Percentiles rank a stretch among this genome's conserved stretches.
These are phyloP conservation scores for Phasianus colchicus DNA, from an alignment of 2,113 vertebrate species.

Conservation along the genomic window DNA sequence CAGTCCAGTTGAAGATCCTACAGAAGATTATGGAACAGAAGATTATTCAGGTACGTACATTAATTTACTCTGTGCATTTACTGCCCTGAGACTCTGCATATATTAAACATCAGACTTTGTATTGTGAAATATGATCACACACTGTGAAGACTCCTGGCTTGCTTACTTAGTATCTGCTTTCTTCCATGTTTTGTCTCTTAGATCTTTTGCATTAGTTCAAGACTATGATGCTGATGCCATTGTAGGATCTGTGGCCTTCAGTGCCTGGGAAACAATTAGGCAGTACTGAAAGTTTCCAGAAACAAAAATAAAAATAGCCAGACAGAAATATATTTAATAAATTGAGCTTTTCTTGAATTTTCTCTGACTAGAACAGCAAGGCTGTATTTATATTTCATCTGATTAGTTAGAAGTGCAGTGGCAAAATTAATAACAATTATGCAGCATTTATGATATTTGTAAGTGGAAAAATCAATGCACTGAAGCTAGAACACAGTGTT, in stretches of 20 bases:
- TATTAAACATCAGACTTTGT: background rate
- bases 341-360: background rate
- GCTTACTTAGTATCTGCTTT: background rate
- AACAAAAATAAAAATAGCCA: background rate
- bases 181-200: background rate
- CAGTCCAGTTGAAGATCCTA: slow-evolving; percentile 79
- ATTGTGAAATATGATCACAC: background rate
- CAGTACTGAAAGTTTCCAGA: background rate
- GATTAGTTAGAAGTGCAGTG: background rate
- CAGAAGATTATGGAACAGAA: slow-evolving; percentile 89
- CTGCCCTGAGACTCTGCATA: background rate
- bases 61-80: background rate
- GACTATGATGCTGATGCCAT: background rate
- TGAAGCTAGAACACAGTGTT: background rate
- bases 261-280: background rate
- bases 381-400: background rate
- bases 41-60: slow-evolving; percentile 89
- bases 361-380: background rate
- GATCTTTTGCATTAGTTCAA: background rate
- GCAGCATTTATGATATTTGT: background rate
- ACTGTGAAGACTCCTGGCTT: background rate
- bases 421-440: background rate
- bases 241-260: background rate
- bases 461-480: background rate
- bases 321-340: background rate